Evolutionary conservation across 1,140 invertebrate species (phyloP), one percentile per base, ranked within the genome.

Genomic region (Drosophila bocqueti): DNA sequence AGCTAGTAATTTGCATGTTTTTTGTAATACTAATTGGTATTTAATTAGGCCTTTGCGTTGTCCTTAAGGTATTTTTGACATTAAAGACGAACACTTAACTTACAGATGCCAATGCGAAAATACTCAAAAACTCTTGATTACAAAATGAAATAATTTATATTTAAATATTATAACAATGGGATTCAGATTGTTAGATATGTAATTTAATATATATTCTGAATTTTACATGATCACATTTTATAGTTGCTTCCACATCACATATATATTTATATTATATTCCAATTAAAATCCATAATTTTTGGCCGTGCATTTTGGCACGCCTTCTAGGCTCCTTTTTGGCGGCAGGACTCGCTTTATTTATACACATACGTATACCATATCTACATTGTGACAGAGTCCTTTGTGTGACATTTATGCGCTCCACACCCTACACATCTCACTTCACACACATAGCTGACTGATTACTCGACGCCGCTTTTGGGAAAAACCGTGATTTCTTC

Each of bases 381-480:
- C 54, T 57, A 57, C 55, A 29, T 24, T 66, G 64, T 47, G 57
- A 67, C 57, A 47, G 61, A 59, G 66, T 71, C 65, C 69, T 71
- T 72, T 72, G 65, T 72, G 68, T 58, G 65, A 58, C 68, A 72
- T 71, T 72, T 71, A 72, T 69, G 42, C 65, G 42, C 65, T 21
- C 21, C 50, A 31, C 16, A 57, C 21, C n/a, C 16, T 5, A 31
- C 29, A 54, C 15, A 16, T 10, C 34, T 24, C 45, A 47, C 49
- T 31, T 40, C 7, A 31, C 31, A 26, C 36, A 34, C 18, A 47
- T 45, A 47, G 49, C 50, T 76, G 69, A 73, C 69, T 73, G 69
- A 73, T 73, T 73, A 73, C 68, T 68, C 16, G 67, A 43, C 21
- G 40, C 34, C 36, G 61, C 47, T 63, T 60, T 63, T 63, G 61